These are phyloP conservation scores for Mycalesis mineus DNA, from an alignment of 2,888 invertebrate species.

Conservation along the genomic window DNA sequence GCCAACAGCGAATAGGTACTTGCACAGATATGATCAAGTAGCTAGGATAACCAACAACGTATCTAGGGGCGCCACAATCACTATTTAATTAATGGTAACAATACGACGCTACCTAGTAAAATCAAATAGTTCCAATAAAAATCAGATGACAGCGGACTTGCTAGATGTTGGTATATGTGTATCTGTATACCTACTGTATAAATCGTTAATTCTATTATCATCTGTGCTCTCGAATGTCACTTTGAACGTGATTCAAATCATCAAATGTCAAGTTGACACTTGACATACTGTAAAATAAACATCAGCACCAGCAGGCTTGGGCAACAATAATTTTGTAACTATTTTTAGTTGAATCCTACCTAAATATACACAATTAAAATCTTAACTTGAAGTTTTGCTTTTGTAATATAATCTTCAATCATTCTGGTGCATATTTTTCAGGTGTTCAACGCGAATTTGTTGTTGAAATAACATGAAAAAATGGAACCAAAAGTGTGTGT, in stretches of 20 bases:
- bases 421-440: background rate
- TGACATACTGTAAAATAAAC: background rate
- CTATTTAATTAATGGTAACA: too few relatives aligned
- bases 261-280: background rate
- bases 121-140: too few relatives aligned
- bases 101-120: too few relatives aligned
- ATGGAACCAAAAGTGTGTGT: conserved; percentile 8
- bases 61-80: too few relatives aligned
- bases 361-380: background rate
- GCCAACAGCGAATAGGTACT: too few relatives aligned
- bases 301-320: background rate
- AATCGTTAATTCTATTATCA: background rate
- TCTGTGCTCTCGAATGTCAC: background rate
- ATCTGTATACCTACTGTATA: too few relatives aligned
- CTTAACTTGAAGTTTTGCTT: background rate
- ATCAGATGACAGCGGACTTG: too few relatives aligned
- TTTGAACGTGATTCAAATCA: background rate
- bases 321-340: background rate
- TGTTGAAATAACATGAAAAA: background rate
- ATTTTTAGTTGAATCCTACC: background rate
- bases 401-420: background rate
- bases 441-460: background rate
- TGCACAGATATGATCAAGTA: too few relatives aligned
- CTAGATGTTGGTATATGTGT: too few relatives aligned
- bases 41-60: too few relatives aligned